A percentile compares a stretch with the other conserved stretches of the same genome.
Conservation (phyloP, 1,140 invertebrate species). For the Drosophila watanabei region DNA sequence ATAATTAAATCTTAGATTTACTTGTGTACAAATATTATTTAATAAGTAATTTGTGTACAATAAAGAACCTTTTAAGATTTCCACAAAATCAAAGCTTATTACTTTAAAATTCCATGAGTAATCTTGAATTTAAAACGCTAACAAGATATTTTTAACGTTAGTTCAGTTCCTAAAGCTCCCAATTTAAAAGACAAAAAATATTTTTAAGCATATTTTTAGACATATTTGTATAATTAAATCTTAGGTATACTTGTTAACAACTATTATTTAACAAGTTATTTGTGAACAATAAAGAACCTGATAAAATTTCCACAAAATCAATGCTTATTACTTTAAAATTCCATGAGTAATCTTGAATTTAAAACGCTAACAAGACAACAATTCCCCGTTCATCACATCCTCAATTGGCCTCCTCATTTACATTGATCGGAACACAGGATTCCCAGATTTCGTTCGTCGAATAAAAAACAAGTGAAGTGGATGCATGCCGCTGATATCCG, state of each 20-base stretch:
- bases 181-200: background rate
- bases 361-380: background rate
- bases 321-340: too few relatives aligned
- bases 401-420: slow-evolving; percentile 22
- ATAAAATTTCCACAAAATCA: background rate
- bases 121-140: too few relatives aligned
- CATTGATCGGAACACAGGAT: slow-evolving; percentile 22
- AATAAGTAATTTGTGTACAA: too few relatives aligned
- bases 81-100: too few relatives aligned
- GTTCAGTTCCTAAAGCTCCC: too few relatives aligned
- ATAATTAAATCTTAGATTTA: too few relatives aligned
- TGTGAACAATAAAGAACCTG: rapidly evolving
- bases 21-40: too few relatives aligned
- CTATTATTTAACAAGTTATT: background rate
- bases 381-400: background rate
- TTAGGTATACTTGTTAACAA: background rate
- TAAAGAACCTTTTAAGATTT: too few relatives aligned
- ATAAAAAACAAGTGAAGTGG: slow-evolving; percentile 25
- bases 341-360: background rate
- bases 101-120: too few relatives aligned
- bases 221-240: background rate
- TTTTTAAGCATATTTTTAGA: background rate
- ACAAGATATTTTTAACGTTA: too few relatives aligned
- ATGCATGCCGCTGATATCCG: slow-evolving; percentile 31
- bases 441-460: slow-evolving; percentile 2